Evolutionary conservation across 2,888 invertebrate genomes (phyloP), one percentile per base, ranked within the genome.

Genomic region (Ephialtes manifestator): DNA sequence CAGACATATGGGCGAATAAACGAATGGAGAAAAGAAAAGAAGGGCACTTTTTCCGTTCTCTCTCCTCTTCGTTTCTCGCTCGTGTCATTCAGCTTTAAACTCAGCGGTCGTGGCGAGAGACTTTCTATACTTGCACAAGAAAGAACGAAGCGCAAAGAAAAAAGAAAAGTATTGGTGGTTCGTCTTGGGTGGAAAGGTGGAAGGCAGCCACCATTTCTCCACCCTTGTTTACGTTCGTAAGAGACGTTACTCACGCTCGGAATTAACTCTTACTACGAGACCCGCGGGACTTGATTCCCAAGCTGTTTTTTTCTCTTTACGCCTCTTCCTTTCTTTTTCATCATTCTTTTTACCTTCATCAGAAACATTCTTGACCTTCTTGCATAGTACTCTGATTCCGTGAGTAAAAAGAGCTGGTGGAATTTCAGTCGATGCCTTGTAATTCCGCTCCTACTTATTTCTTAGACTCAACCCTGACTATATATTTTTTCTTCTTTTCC

Each of bases 181-280:
- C 39, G 78, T 81, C 78, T 74, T 63, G 77, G 24, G 51, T 78
- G 68, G 35, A 81, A 84, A 81, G 18, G 60, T 18, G 60, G 48
- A 81, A 67, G 11, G 39, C 43, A 67, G 35, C 51, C 63, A 81
- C 63, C 70, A 63, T 81, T 81, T 81, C 55, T 76, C 46, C 81
- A 78, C 85, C 80, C 85, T 85, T 83, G 85, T 85, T 85, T 85
- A 85, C 85, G 75, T 79, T 80, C 72, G 79, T 76, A 71, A 83
- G 76, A 82, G 85, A 85, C 68, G 85, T 85, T 85, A 85, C 83
- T 83, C 83, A 85, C 71, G 83, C 76, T 82, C 79, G 76, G 79
- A 85, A 85, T 85, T 85, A 85, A 85, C 85, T 83, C 79, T 74
- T 72, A 81, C 74, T 39, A 60, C 70, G 35, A 84, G 76, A 55